Base-by-base conservation (phyloP, 2,113 vertebrate genomes). In the Silurus asotus region DNA sequence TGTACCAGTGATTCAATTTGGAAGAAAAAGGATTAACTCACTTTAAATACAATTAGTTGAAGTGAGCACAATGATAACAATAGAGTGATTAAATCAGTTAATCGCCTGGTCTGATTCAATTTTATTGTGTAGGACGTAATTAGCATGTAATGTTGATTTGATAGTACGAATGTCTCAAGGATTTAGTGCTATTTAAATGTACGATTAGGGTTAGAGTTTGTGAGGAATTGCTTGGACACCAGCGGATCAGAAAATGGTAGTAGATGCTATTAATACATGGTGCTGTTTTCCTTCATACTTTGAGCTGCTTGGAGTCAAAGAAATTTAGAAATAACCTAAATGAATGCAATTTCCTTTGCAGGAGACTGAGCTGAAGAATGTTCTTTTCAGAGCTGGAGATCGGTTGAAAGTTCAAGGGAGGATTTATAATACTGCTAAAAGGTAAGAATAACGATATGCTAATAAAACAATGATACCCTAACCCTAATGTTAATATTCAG, bases 361-460 rank as follows among this genome's bases (percentile, higher is more conserved):
- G 91, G 89, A 92, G 74, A 86, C 96, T 45, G 96, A 97, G 91
- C 23, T 97, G 45, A 90, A 89, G 70, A 95, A 96, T 81, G 55
- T 96, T 85, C 17, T 90, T 51, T 89, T 97, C 92, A 95, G 90
- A 87, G 0, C 19, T 17, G 97, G 97, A 83, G 87, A 92, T n/a
- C 91, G 61, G 75, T 88, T 98, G 90, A 97, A 96, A 91, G 5
- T 97, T 49, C 96, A 96, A 81, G 97, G 96, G 74, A 89, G 91
- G 53, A 91, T 98, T 56, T 4, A 85, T 0, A 48, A 89, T 0
- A 85, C 95, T 79, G 82, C 93, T 20, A 49, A 93, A 0, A 51
- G 85, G 96, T 97, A 90, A 79, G 11, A 49, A 19, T 13, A 61
- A 55, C 69, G 17, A n/a, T 3, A 20, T 64, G 58, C 17, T 75